These are phyloP conservation scores for Rhopalosiphum nymphaeae DNA, from an alignment of 2,888 invertebrate species.

Conservation along the genomic window DNA sequence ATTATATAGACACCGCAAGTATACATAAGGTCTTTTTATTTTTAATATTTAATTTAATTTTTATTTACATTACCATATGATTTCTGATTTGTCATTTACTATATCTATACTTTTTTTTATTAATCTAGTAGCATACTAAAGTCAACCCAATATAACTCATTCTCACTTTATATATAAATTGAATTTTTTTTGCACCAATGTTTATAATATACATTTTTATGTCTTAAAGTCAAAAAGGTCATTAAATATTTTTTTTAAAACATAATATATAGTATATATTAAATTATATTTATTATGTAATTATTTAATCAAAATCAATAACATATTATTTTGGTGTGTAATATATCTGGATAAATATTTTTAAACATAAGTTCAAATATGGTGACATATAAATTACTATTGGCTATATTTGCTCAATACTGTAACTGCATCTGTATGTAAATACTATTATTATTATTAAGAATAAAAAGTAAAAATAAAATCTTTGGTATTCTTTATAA, in stretches of 20 bases:
- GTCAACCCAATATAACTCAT: neutral
- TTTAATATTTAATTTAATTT: slow-evolving; percentile 23
- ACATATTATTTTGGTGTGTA: neutral
- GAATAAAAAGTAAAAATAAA: neutral
- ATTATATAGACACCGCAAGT: slow-evolving; percentile 36
- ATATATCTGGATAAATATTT: neutral
- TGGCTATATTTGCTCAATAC: neutral
- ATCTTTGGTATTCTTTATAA: too few relatives aligned
- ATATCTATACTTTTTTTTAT: neutral
- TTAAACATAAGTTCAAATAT: neutral
- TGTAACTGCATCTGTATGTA: neutral
- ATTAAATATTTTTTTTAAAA: neutral
- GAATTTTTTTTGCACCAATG: neutral
- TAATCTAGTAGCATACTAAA: neutral
- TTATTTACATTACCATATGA: neutral
- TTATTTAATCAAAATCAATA: neutral
- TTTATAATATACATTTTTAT: slow-evolving; percentile 20
- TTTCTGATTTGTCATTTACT: neutral
- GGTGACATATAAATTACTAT: neutral
- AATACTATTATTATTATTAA: neutral
- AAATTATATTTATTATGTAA: neutral
- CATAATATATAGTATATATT: neutral
- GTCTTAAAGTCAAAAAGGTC: neutral
- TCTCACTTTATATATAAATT: neutral
- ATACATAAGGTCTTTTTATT: slow-evolving; percentile 35